A percentile compares a stretch with the other conserved stretches of the same genome.
Conservation (phyloP, 1,140 invertebrate genomes). For the Lepidurus apus region DNA sequence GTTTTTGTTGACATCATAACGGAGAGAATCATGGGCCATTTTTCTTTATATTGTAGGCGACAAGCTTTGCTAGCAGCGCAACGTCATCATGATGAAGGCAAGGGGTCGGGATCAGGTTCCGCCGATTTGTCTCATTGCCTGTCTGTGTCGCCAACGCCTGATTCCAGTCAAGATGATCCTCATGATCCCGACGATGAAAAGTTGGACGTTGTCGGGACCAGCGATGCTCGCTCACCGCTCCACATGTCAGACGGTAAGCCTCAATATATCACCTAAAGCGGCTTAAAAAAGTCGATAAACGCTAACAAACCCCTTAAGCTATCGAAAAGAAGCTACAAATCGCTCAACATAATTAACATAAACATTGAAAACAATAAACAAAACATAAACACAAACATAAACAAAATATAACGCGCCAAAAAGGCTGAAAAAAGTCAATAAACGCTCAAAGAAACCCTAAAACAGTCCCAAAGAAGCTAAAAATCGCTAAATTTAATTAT, state of each 20-base stretch:
- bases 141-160: conserved; percentile 43
- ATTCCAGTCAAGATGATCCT: conserved; percentile 45
- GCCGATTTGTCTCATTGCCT: conserved; percentile 39
- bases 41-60: conserved; percentile 48
- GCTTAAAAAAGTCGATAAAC: neutral
- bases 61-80: conserved; percentile 69
- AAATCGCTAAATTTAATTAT: no score
- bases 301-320: neutral
- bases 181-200: conserved; percentile 76
- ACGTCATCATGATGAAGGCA: conserved; percentile 45
- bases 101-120: conserved; percentile 26
- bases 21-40: conserved; percentile 21
- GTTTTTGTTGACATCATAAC: neutral
- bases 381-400: no score
- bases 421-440: no score
- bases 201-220: conserved; percentile 77
- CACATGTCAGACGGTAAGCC: conserved; percentile 35
- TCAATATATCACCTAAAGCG: neutral
- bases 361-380: no score
- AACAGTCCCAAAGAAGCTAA: no score
- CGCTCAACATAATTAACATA: no score
- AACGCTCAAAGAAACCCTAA: no score
- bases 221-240: conserved; percentile 41
- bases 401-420: no score
- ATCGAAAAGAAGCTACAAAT: neutral